Base-by-base conservation (phyloP, 2,888 invertebrate species). In the Drosophila phalerata region DNA sequence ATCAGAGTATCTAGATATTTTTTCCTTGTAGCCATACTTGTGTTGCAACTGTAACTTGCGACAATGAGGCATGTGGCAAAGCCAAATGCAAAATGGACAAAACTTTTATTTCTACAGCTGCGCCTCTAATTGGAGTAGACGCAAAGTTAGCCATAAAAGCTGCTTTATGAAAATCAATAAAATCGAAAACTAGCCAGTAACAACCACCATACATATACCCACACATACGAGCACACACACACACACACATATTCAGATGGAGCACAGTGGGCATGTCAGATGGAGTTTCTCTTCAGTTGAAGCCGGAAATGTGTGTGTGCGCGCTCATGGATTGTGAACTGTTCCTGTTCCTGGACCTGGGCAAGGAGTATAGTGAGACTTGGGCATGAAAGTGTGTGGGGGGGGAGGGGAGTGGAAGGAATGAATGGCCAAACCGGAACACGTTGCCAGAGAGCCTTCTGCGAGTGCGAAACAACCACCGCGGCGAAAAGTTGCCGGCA, bases 81-180 rank as follows among this genome's bases (percentile, higher is more conserved):
- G 17, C 17, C 32, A 62, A 71, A 71, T 67, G 70, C 66, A 76
- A 75, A 75, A 75, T 69, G 48, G 37, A 42, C 48, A 11, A 56
- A 60, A 75, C 28, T 77, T 69, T 65, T 65, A 47, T 66, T 53
- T 55, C 38, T 37, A 60, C 69, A 67, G 60, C 63, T 62, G 58
- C 40, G 66, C 43, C 57, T 68, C 81, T 81, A 84, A 84, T 81
- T 84, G 71, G 76, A 73, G 77, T 66, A 72, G 48, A 25, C 40
- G 37, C 56, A 68, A 68, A 64, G 66, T 57, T 57, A 34, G 62
- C 37, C 37, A 64, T 49, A 69, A 74, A 69, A 62, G 80, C 69
- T 53, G 79, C 80, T 85, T 82, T 85, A 88, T 76, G 71, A 88
- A 85, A 85, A 85, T 85, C 85, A 74, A 85, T 85, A 85, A 88